These are phyloP conservation scores for Paradisaea rubra DNA, from an alignment of 2,113 vertebrate species.

Conservation along the genomic window DNA sequence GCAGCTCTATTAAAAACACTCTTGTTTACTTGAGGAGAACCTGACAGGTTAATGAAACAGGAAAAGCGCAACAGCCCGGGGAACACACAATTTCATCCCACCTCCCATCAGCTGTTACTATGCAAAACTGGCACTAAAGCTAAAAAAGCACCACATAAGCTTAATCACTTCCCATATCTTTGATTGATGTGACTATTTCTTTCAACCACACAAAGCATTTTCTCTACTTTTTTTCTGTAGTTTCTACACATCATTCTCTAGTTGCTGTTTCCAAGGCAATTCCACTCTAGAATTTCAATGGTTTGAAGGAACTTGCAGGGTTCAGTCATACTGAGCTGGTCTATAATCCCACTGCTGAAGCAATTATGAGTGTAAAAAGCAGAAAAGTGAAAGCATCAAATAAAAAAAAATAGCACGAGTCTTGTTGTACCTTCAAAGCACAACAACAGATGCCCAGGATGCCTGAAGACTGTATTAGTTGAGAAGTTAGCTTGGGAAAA, in stretches of 20 bases:
- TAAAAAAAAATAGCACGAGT: background rate
- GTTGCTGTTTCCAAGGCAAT: slow-evolving; percentile 33
- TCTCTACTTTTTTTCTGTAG: background rate
- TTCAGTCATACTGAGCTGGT: background rate
- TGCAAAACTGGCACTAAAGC: background rate
- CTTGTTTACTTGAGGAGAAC: background rate
- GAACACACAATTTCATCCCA: background rate
- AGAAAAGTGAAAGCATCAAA: background rate
- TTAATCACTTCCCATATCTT: background rate
- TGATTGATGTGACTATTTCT: background rate
- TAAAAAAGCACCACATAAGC: background rate
- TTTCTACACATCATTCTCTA: background rate
- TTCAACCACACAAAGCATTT: background rate
- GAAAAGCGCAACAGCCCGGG: background rate
- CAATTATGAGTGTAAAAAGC: background rate
- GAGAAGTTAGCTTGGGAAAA: background rate
- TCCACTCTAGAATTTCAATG: background rate
- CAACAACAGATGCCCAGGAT: background rate
- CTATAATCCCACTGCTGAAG: background rate
- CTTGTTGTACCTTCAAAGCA: background rate
- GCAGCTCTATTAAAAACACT: background rate
- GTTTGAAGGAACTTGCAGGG: background rate
- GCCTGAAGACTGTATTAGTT: background rate
- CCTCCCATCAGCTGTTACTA: background rate
- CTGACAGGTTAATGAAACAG: background rate